Conservation (phyloP, 2,888 invertebrate genomes). For the Apantesis nais region DNA sequence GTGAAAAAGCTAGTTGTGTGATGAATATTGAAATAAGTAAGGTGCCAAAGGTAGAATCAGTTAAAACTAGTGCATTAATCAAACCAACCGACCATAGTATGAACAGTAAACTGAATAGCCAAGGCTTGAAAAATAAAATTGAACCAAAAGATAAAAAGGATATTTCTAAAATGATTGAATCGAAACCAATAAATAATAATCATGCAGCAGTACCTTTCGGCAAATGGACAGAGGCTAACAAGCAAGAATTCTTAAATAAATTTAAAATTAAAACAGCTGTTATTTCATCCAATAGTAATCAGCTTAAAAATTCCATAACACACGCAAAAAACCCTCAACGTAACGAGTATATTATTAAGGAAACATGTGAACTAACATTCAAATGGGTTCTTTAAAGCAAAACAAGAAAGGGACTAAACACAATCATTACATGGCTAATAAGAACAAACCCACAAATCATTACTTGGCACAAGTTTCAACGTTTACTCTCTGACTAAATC, state of each 20-base stretch:
- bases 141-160: conserved; percentile 34
- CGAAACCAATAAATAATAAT: conserved; percentile 65
- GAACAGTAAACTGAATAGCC: conserved; percentile 21
- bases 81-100: conserved; percentile 34
- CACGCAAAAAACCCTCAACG: too few relatives aligned
- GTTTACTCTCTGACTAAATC: too few relatives aligned
- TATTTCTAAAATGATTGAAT: conserved; percentile 32
- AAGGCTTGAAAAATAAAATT: conserved; percentile 24
- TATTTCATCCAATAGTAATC: conserved; percentile 67
- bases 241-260: conserved; percentile 78
- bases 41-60: conserved; percentile 33
- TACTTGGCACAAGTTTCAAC: too few relatives aligned
- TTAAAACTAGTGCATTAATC: conserved; percentile 24
- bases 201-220: conserved; percentile 77
- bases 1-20: conserved; percentile 12
- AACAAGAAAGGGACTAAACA: too few relatives aligned
- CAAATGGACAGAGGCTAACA: conserved; percentile 79
- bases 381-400: too few relatives aligned
- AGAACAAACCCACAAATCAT: too few relatives aligned
- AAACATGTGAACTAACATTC: too few relatives aligned
- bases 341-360: too few relatives aligned
- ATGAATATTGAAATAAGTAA: conserved; percentile 25
- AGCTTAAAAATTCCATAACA: conserved; percentile 78
- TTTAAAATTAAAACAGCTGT: conserved; percentile 71
- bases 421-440: too few relatives aligned